Base-by-base conservation (phyloP, 2,888 invertebrate species). In the Drosophila prostipennis region DNA sequence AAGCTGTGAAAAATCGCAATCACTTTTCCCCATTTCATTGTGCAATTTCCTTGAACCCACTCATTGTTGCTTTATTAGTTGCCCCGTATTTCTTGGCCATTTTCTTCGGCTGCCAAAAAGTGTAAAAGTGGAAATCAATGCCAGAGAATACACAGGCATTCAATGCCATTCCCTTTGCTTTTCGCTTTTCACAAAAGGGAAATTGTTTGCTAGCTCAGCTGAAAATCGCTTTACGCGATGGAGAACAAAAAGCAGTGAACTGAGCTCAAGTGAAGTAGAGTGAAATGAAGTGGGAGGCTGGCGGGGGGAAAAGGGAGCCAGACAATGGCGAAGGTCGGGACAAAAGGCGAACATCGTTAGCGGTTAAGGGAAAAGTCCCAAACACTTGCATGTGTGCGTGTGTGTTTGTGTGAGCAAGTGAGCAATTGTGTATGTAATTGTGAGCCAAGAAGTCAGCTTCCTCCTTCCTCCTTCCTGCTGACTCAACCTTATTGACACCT, bases 361-460 rank as follows among this genome's bases (percentile, higher is more conserved):
- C 82, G 82, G 79, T 79, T 79, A 57, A 10, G 45, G 45, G 46
- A 32, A 40, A 16, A 34, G 6, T 16, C 26, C 46, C 10, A 32
- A 13, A 29, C 57, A 29, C 56, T 29, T 11, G 19, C 39, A 64
- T 39, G 59, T 64, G 45, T 36, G 61, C 7, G 29, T 29, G 29
- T 29, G 19, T 19, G 29, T 36, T 6, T 29, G 29, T 29, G 29
- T 36, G 56, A 60, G 45, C 40, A 71, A 75, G 60, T 60, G 72
- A 46, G 61, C 76, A 85, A 81, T 81, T 81, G 82, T 70, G 78
- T 76, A 76, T 70, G 78, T 76, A 76, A 76, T 81, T 76, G 81
- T 67, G 63, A 69, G 69, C 75, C 64, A 34, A 43, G 54, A 72
- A 70, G 76, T 60, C 72, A 55, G 49, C 34, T 48, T 48, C 10